A percentile compares a stretch with the other conserved stretches of the same genome.
Evolutionary conservation across 2,113 vertebrate species (phyloP).

Genomic region (Tachysurus vachellii): DNA sequence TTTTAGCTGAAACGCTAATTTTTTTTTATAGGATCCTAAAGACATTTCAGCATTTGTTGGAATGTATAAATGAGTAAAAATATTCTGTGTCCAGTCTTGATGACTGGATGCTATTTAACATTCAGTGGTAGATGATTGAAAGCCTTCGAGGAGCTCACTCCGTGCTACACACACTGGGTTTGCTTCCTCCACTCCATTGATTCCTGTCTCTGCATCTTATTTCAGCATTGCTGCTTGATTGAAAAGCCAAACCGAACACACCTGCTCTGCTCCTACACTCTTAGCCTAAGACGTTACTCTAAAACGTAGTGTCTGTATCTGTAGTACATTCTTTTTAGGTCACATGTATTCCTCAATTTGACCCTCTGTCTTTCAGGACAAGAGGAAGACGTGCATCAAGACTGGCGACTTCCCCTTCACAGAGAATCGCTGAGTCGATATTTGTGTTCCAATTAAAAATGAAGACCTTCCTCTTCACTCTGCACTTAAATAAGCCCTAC

Average conservation of each 20-base stretch:
- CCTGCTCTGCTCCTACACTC: background rate
- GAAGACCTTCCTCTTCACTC: background rate
- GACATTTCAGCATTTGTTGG: background rate
- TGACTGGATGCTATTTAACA: background rate
- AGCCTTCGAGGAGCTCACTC: background rate
- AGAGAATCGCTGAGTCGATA: background rate
- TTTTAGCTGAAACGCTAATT: too few relatives aligned
- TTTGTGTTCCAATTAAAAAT: background rate
- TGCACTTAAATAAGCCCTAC: background rate
- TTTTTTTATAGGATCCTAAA: background rate
- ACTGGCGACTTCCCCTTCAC: background rate
- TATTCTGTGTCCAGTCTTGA: background rate
- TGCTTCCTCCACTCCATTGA: background rate
- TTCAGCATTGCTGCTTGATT: background rate
- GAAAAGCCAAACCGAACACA: background rate
- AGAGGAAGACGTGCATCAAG: background rate
- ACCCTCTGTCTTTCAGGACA: background rate
- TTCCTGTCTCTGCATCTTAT: background rate
- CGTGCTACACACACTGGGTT: background rate
- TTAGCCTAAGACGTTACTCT: background rate
- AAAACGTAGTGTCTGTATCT: too few relatives aligned
- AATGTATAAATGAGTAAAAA: background rate
- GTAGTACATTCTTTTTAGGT: background rate
- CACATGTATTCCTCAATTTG: background rate
- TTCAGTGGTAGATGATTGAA: constrained; percentile 1